phyloP scores from a whole-genome alignment of 2,888 invertebrate species.

The Crepidodera aurea region DNA sequence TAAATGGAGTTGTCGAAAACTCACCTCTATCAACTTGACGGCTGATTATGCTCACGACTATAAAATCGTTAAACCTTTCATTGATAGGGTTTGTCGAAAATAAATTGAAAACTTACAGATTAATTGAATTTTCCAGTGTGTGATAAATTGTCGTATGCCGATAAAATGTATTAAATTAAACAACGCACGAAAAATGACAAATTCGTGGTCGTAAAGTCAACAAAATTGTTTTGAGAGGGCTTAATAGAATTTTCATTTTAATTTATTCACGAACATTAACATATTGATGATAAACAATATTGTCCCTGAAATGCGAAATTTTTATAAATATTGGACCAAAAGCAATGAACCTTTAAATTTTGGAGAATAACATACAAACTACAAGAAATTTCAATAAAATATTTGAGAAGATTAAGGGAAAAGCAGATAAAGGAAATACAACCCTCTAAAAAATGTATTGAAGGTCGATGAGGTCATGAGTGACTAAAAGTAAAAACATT shows the following conservation, averaged over 20 bases:
- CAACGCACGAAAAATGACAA: neutral
- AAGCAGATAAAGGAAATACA: too few species aligned
- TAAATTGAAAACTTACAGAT: slow-evolving; percentile 8
- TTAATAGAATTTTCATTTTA: neutral
- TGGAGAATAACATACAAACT: too few species aligned
- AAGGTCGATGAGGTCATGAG: too few species aligned
- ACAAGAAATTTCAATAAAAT: too few species aligned
- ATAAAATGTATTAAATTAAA: neutral
- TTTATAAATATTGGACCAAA: too few species aligned
- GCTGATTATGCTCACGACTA: slow-evolving; percentile 7
- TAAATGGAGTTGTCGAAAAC: slow-evolving; percentile 9
- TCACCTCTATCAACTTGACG: slow-evolving; percentile 14
- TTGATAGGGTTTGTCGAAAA: slow-evolving; percentile 9
- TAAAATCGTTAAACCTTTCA: slow-evolving; percentile 2
- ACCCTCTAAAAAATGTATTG: too few species aligned
- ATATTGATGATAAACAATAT: neutral
- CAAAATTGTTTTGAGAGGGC: neutral
- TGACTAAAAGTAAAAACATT: too few species aligned
- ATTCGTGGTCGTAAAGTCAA: neutral
- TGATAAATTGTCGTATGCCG: slow-evolving; percentile 7
- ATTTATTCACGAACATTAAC: neutral
- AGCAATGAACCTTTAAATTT: too few species aligned
- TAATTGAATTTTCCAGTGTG: slow-evolving; percentile 8
- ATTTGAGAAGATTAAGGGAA: too few species aligned
- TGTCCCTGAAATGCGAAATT: too few species aligned